Evolutionary conservation across 2,113 vertebrate species (phyloP).

Genomic region (Cisticola juncidis): DNA sequence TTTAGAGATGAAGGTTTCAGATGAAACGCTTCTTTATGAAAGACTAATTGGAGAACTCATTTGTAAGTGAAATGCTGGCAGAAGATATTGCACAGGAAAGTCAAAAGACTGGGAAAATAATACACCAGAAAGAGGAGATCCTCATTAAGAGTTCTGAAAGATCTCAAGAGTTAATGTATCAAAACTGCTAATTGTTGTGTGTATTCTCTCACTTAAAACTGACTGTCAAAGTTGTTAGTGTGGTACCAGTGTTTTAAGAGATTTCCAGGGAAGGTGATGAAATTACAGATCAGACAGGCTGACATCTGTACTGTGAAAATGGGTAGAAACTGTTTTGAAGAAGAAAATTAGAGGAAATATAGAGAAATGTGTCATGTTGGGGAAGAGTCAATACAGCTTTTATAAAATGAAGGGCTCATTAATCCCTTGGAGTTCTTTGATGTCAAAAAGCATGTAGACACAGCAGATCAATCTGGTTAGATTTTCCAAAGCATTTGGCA

Average conservation of each 20-base stretch:
- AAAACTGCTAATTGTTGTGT: not conserved
- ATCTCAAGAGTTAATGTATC: not conserved
- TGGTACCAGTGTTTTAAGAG: slow-evolving; percentile 10
- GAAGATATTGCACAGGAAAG: not conserved
- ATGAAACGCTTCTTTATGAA: not conserved
- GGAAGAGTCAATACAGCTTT: not conserved
- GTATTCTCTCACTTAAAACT: slow-evolving; percentile 20
- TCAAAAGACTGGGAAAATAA: not conserved
- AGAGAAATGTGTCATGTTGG: not conserved
- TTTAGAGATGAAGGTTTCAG: not conserved
- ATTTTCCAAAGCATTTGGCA: not conserved
- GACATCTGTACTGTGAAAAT: slow-evolving; percentile 43
- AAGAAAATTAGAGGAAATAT: not conserved
- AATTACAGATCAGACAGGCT: slow-evolving; percentile 11
- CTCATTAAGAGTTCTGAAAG: not conserved
- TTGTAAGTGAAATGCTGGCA: not conserved
- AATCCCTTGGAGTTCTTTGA: not conserved
- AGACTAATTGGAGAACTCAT: not conserved
- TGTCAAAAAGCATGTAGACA: not conserved
- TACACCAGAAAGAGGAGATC: not conserved
- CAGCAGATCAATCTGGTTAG: not conserved
- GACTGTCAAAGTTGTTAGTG: slow-evolving; percentile 6
- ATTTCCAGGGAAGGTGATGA: not conserved
- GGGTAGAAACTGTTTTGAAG: slow-evolving; percentile 8
- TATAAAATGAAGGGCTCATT: not conserved